Percentiles rank a stretch among this genome's conserved stretches.
Conservation (phyloP, 1,140 invertebrate genomes). For the Danaus plexippus region DNA sequence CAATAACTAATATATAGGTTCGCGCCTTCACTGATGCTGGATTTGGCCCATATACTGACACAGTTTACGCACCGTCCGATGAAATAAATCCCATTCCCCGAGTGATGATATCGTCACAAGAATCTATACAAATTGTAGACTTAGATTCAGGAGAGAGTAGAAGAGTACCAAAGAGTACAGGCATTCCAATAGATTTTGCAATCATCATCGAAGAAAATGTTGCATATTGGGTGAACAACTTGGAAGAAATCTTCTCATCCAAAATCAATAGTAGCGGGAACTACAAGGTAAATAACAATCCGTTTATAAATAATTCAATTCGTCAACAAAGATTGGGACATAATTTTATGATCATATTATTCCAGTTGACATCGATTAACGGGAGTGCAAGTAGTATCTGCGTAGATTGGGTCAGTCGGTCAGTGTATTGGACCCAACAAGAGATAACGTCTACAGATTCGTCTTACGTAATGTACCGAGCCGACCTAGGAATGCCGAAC, state of each 20-base stretch:
- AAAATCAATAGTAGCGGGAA: conserved; percentile 71
- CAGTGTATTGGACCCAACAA: conserved; percentile 84
- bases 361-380: conserved; percentile 72
- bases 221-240: conserved; percentile 88
- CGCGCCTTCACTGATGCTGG: conserved; percentile 84
- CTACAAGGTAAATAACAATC: conserved; percentile 46
- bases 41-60: conserved; percentile 76
- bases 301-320: neutral
- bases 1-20: conserved; percentile 72
- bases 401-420: conserved; percentile 88
- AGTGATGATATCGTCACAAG: conserved; percentile 80
- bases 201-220: conserved; percentile 79
- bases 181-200: conserved; percentile 75
- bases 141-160: conserved; percentile 77
- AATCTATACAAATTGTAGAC: conserved; percentile 81
- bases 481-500: conserved; percentile 74
- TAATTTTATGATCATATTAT: conserved; percentile 6
- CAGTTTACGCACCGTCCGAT: conserved; percentile 75
- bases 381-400: conserved; percentile 78
- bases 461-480: conserved; percentile 69
- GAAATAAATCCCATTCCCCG: conserved; percentile 83
- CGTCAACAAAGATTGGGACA: neutral
- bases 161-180: conserved; percentile 74
- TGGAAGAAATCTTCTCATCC: conserved; percentile 81
- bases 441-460: conserved; percentile 54